These are phyloP conservation scores for Apodemus sylvaticus DNA, from an alignment of 2,113 vertebrate genomes.

Conservation along the genomic window DNA sequence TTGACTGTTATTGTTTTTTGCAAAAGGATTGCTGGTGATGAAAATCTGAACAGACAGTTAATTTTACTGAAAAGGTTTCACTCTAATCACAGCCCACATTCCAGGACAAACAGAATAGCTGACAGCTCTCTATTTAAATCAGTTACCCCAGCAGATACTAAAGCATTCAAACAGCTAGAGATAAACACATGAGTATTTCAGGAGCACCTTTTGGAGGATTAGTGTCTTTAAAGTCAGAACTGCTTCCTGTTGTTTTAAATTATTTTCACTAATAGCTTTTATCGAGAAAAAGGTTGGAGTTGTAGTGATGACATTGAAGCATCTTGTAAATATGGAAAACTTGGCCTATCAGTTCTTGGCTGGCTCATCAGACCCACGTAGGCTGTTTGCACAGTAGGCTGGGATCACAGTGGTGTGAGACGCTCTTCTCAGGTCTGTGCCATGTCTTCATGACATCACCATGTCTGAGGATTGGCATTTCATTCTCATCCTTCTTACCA, in stretches of 20 bases:
- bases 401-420: background rate
- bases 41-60: background rate
- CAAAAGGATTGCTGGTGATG: slow-evolving; percentile 35
- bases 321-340: background rate
- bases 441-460: background rate
- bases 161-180: background rate
- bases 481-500: background rate
- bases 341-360: background rate
- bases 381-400: background rate
- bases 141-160: background rate
- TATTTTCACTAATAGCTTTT: background rate
- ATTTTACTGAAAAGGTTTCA: background rate
- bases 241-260: background rate
- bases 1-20: background rate
- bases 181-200: background rate
- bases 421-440: accelerated
- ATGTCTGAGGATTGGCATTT: background rate
- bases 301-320: background rate
- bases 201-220: background rate
- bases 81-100: background rate
- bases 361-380: background rate
- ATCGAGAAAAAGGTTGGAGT: background rate
- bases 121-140: background rate
- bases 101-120: background rate
- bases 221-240: background rate